phyloP scores from a whole-genome alignment of 2,888 invertebrate genomes.

The Polia nebulosa region DNA sequence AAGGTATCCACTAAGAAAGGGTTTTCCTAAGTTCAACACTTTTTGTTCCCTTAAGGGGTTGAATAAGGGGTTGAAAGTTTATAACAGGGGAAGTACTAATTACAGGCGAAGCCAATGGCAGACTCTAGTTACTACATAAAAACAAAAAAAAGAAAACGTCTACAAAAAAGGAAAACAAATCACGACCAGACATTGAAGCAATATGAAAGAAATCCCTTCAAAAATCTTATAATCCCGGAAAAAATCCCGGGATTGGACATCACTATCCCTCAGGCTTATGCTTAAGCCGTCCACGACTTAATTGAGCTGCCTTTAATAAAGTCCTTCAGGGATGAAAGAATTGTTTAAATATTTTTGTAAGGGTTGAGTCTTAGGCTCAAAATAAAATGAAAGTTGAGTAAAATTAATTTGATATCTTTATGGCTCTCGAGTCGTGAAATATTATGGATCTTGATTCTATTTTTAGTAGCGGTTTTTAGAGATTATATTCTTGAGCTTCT shows the following conservation, averaged over 20 bases:
- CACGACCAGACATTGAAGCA: constrained; percentile 29
- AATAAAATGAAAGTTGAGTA: constrained; percentile 44
- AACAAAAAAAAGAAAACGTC: background rate
- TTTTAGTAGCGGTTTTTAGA: constrained; percentile 6
- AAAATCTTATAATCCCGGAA: constrained; percentile 51
- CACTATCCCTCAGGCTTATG: constrained; percentile 61
- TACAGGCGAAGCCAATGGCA: no score
- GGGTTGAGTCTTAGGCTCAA: constrained; percentile 38
- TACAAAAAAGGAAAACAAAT: constrained; percentile 27
- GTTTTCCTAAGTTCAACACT: no score
- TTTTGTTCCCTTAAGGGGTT: no score
- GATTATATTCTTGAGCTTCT: constrained; percentile 1
- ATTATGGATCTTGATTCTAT: constrained; percentile 32
- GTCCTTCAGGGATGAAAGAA: constrained; percentile 60
- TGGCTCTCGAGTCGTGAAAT: constrained; percentile 11
- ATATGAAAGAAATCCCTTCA: constrained; percentile 45
- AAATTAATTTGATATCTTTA: constrained; percentile 58
- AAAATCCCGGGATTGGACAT: constrained; percentile 55
- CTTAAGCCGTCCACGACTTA: constrained; percentile 69
- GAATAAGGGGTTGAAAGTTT: no score
- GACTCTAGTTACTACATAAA: no score
- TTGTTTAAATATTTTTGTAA: constrained; percentile 63
- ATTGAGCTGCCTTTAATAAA: constrained; percentile 72
- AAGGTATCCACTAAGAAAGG: no score
- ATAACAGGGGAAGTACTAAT: no score